Conservation (phyloP, 2,113 vertebrate species). For the Leucosticte australis region DNA sequence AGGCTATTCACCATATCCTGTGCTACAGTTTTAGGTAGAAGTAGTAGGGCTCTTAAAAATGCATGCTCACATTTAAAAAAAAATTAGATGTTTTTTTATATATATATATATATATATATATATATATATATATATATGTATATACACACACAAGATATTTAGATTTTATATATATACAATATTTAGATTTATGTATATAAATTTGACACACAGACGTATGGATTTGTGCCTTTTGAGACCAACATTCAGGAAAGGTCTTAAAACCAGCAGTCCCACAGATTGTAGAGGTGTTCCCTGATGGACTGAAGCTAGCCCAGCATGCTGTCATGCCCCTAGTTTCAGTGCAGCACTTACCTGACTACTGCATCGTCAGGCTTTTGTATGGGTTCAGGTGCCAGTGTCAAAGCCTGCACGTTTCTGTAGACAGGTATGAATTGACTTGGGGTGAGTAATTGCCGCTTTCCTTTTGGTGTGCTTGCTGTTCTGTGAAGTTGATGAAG, state of each 20-base stretch:
- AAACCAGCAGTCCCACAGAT: neutral
- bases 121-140: no score
- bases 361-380: neutral
- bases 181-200: neutral
- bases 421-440: neutral
- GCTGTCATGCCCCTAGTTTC: neutral
- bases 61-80: neutral
- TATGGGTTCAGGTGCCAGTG: neutral
- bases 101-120: neutral
- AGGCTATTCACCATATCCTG: neutral
- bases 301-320: neutral
- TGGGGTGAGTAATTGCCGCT: neutral
- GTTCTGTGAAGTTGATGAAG: neutral
- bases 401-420: fast-evolving
- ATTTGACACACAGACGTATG: fast-evolving
- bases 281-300: fast-evolving
- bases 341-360: neutral
- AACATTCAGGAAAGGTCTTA: neutral
- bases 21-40: neutral
- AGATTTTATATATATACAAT: neutral
- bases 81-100: no score
- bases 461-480: neutral
- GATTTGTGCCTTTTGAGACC: neutral
- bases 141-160: no score
- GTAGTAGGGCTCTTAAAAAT: neutral